phyloP scores from a whole-genome alignment of 2,888 invertebrate genomes.

The Cataglyphis cursor region DNA sequence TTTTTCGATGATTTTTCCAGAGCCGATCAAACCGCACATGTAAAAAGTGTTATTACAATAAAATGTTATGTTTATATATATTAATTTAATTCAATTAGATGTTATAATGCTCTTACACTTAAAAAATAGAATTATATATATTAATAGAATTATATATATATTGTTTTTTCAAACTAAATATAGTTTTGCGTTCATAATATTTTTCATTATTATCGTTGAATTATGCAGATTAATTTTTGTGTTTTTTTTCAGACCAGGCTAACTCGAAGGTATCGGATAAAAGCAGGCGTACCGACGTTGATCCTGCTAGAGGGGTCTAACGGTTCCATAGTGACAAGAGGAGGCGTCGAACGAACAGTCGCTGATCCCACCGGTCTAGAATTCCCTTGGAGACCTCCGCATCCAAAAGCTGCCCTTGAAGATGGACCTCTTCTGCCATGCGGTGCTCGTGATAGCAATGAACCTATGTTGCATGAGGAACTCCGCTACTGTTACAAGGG shows the following conservation, averaged over 20 bases:
- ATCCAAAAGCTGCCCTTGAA: slow-evolving; percentile 84
- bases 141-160: not conserved
- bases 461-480: slow-evolving; percentile 88
- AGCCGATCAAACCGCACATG: not conserved
- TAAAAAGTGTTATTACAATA: not conserved
- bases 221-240: not conserved
- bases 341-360: slow-evolving; percentile 90
- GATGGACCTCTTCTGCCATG: slow-evolving; percentile 85
- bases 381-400: slow-evolving; percentile 94
- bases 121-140: not conserved
- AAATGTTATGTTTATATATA: not conserved
- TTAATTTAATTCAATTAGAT: not conserved
- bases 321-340: slow-evolving; percentile 90
- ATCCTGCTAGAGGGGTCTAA: slow-evolving; percentile 90
- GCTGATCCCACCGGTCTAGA: slow-evolving; percentile 90
- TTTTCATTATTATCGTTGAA: not conserved
- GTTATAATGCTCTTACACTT: not conserved
- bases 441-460: slow-evolving; percentile 84
- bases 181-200: not conserved
- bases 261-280: slow-evolving; percentile 92
- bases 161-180: not conserved
- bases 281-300: slow-evolving; percentile 92
- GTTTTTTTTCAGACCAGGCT: slow-evolving; percentile 90
- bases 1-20: too few relatives aligned
- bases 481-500: slow-evolving; percentile 91